phyloP scores from a whole-genome alignment of 2,113 vertebrate species.

The Mola mola region DNA sequence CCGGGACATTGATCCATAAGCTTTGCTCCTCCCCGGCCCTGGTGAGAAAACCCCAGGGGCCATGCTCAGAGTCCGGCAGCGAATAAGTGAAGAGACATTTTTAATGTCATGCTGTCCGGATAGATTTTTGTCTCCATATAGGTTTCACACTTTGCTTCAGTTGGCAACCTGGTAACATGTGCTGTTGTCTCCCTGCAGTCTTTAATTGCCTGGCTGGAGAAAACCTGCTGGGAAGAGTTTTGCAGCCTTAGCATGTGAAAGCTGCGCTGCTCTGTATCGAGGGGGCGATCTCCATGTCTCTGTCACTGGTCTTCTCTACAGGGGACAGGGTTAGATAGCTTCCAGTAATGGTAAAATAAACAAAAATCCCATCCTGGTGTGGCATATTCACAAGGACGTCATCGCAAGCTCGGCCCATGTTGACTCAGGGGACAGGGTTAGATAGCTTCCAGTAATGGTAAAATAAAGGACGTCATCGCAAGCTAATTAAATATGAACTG shows the following conservation, averaged over 20 bases:
- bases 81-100: constrained; percentile 19
- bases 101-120: constrained; percentile 8
- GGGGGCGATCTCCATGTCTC: constrained; percentile 4
- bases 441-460: no score
- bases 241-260: constrained; percentile 22
- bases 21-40: constrained; percentile 15
- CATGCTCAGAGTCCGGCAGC: constrained; percentile 25
- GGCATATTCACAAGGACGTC: no score
- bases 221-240: constrained; percentile 22
- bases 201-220: constrained; percentile 42
- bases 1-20: constrained; percentile 44
- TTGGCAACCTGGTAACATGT: constrained; percentile 37
- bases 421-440: no score
- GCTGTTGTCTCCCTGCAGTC: constrained; percentile 30
- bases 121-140: constrained; percentile 13
- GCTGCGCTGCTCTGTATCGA: constrained; percentile 18
- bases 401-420: no score
- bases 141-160: constrained; percentile 10
- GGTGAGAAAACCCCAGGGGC: constrained; percentile 27
- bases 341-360: no score
- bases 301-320: constrained; percentile 19
- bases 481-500: no score
- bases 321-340: constrained; percentile 14
- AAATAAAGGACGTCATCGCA: no score
- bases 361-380: no score